Base-by-base conservation (phyloP, 2,888 invertebrate species). In the Reticulitermes lucifugus region DNA sequence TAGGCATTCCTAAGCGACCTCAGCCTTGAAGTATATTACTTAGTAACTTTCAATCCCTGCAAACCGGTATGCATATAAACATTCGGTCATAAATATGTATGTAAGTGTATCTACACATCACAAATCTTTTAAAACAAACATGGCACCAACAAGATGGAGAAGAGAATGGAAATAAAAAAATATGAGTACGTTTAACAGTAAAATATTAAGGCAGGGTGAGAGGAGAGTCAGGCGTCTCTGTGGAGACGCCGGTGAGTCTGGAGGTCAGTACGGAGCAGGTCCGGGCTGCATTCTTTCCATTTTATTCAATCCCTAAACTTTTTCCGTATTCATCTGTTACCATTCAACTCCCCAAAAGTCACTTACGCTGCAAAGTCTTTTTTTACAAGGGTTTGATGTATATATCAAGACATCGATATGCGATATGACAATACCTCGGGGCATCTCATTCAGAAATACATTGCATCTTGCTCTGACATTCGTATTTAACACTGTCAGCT, bases 41-140 rank as follows among this genome's bases (percentile, higher is more conserved):
- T 55, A 18, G 55, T 18, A 55, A 55, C 55, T 55, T 18, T 21
- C 55, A 18, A 55, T 18, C 18, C 55, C 5, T 55, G 55, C 55
- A 55, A 18, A 18, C 14, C 0, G 18, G 55, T 18, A 55, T 55
- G 55, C 55, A 55, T 18, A 55, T 18, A 55, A 55, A 55, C 55
- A 4, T 55, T 55, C 55, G 1, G 9, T n/a, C 25, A n/a, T 65
- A 65, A 65, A 25, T n/a, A 65, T 12, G 25, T 65, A 25, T 65
- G 65, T 65, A 65, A 65, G 25, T 65, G 65, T 65, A 65, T 65
- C n/a, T 65, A 65, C n/a, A 65, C 65, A 25, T 7, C n/a, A n/a
- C 65, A 65, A 6, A 55, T 5, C 55, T 55, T 55, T 4, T 55
- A 12, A 65, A 65, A 25, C 65, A 65, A n/a, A 65, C 25, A 65